A percentile compares a stretch with the other conserved stretches of the same genome.
phyloP scores from a whole-genome alignment of 2,113 vertebrate species.

The Phaethornis superciliosus region DNA sequence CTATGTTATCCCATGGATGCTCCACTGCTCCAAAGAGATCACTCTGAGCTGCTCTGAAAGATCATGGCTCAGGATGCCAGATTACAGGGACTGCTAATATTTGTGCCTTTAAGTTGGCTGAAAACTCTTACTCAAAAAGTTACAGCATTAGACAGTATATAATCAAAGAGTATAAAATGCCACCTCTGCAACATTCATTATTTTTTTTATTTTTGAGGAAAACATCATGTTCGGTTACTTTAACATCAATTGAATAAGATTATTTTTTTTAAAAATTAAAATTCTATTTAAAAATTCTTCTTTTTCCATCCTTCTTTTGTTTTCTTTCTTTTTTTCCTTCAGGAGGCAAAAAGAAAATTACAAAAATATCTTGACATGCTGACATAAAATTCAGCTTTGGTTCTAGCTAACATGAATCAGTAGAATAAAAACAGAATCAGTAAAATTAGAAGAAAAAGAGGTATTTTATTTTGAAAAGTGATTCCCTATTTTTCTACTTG shows the following conservation, averaged over 20 bases:
- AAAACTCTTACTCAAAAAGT: background rate
- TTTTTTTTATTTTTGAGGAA: background rate
- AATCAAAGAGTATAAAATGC: background rate
- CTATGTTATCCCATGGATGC: background rate
- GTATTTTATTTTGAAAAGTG: background rate
- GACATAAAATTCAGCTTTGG: background rate
- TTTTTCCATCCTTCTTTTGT: background rate
- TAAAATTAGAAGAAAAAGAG: background rate
- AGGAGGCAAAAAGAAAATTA: background rate
- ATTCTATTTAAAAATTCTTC: background rate
- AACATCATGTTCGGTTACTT: background rate
- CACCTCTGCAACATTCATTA: accelerated
- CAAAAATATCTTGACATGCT: background rate
- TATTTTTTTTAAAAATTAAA: background rate
- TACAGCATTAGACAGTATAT: background rate
- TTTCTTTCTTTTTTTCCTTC: background rate
- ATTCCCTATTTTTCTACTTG: background rate
- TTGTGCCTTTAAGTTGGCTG: background rate
- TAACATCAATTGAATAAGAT: background rate
- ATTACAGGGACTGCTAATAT: constrained; percentile 7
- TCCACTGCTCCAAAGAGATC: background rate
- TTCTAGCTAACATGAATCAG: background rate
- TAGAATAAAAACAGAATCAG: background rate
- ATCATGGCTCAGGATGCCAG: constrained; percentile 22
- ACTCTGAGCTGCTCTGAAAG: background rate